A percentile compares a stretch with the other conserved stretches of the same genome.
phyloP scores from a whole-genome alignment of 2,888 invertebrate genomes.

The Diabrotica balteata region DNA sequence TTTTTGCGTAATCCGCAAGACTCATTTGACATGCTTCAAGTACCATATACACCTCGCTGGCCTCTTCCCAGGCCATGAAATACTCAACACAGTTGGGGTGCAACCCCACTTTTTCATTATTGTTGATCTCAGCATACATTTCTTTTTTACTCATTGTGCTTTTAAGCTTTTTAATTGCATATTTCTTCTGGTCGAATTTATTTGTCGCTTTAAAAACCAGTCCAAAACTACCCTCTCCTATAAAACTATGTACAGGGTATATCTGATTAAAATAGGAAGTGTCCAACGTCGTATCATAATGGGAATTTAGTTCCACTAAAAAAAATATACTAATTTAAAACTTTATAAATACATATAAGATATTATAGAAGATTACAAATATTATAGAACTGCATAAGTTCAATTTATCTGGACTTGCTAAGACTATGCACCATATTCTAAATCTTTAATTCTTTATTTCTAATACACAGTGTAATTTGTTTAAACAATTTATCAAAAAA shows the following conservation, averaged over 20 bases:
- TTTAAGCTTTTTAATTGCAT: slow-evolving; percentile 76
- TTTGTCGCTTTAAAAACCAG: slow-evolving; percentile 74
- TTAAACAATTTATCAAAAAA: no score
- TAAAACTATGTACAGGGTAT: slow-evolving; percentile 67
- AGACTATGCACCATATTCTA: no score
- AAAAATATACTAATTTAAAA: neutral
- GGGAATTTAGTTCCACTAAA: slow-evolving; percentile 47
- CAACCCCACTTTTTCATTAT: slow-evolving; percentile 72
- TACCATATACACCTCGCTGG: slow-evolving; percentile 71
- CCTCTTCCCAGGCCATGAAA: slow-evolving; percentile 77
- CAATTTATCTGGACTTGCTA: no score
- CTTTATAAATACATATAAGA: no score
- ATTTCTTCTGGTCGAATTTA: slow-evolving; percentile 69
- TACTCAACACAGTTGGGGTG: slow-evolving; percentile 74
- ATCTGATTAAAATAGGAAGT: slow-evolving; percentile 71
- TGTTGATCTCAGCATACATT: slow-evolving; percentile 71
- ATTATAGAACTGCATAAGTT: no score
- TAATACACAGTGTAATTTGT: no score
- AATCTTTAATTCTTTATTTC: no score
- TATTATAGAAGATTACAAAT: no score
- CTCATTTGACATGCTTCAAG: slow-evolving; percentile 74
- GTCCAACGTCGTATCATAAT: slow-evolving; percentile 56
- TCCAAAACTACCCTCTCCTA: slow-evolving; percentile 80
- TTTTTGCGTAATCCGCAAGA: slow-evolving; percentile 65
- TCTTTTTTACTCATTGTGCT: slow-evolving; percentile 65